phyloP scores from a whole-genome alignment of 2,113 vertebrate species.

The Myocastor coypus region DNA sequence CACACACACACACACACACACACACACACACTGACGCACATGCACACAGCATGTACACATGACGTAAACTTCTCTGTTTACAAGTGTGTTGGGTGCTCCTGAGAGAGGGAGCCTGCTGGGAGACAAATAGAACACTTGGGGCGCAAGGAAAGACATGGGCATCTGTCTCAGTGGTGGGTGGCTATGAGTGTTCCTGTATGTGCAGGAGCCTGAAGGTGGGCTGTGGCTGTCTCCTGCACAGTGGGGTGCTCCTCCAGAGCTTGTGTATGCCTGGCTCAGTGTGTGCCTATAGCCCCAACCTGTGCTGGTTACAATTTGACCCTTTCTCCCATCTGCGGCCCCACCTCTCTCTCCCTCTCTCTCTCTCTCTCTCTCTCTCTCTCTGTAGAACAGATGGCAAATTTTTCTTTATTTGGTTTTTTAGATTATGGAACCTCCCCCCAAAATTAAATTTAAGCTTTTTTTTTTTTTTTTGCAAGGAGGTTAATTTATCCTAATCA shows the following conservation, averaged over 20 bases:
- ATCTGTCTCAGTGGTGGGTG: not conserved
- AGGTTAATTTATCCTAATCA: slow-evolving; percentile 86
- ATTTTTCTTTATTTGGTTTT: slow-evolving; percentile 9
- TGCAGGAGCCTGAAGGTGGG: not conserved
- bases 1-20: not conserved
- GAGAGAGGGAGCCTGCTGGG: not conserved
- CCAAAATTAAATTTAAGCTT: slow-evolving; percentile 80
- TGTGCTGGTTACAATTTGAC: not conserved
- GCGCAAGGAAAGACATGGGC: not conserved
- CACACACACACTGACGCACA: not conserved
- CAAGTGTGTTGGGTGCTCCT: not conserved
- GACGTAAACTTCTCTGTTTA: not conserved
- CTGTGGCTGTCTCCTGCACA: not conserved
- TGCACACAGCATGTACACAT: not conserved
- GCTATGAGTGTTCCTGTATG: not conserved
- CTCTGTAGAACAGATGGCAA: not conserved
- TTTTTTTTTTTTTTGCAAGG: slow-evolving; percentile 61
- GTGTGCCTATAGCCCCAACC: not conserved
- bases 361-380: no score
- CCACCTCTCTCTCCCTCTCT: not conserved
- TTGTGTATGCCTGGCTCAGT: not conserved
- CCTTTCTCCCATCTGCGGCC: not conserved
- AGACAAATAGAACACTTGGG: not conserved
- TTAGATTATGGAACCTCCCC: slow-evolving; percentile 49
- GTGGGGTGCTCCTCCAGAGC: no score